Conservation (phyloP, 2,113 vertebrate genomes). For the Sebastes fasciatus region DNA sequence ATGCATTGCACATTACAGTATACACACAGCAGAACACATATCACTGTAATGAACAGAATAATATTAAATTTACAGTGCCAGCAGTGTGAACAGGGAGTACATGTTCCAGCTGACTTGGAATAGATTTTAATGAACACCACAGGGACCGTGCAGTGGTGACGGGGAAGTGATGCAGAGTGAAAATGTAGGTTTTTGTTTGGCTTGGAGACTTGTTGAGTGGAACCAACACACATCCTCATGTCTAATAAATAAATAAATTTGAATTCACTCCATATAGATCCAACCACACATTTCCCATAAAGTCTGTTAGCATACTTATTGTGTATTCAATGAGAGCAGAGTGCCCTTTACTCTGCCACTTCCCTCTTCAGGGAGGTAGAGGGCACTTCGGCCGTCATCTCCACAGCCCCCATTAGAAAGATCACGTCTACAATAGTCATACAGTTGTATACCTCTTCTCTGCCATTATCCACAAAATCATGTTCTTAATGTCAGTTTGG, state of each 20-base stretch:
- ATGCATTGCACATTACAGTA: not conserved
- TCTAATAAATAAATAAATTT: not conserved
- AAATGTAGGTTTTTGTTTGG: not conserved
- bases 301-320: not conserved
- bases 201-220: not conserved
- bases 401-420: not conserved
- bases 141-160: slow-evolving; percentile 51
- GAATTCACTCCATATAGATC: not conserved
- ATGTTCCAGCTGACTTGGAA: slow-evolving; percentile 68
- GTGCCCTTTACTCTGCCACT: not conserved
- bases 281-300: not conserved
- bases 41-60: slow-evolving; percentile 12
- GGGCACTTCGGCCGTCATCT: not conserved
- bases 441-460: not conserved
- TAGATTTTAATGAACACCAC: slow-evolving; percentile 75
- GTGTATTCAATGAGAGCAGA: not conserved
- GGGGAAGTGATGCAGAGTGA: slow-evolving; percentile 2
- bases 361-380: not conserved
- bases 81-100: slow-evolving; percentile 40
- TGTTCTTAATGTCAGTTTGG: slow-evolving; percentile 11
- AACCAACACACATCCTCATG: not conserved
- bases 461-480: slow-evolving; percentile 29
- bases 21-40: not conserved
- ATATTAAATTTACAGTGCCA: slow-evolving; percentile 7
- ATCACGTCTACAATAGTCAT: not conserved